Evolutionary conservation across 2,113 vertebrate species (phyloP), one percentile per base, ranked within the genome.

Genomic region (Epinephelus cyanopodus): DNA sequence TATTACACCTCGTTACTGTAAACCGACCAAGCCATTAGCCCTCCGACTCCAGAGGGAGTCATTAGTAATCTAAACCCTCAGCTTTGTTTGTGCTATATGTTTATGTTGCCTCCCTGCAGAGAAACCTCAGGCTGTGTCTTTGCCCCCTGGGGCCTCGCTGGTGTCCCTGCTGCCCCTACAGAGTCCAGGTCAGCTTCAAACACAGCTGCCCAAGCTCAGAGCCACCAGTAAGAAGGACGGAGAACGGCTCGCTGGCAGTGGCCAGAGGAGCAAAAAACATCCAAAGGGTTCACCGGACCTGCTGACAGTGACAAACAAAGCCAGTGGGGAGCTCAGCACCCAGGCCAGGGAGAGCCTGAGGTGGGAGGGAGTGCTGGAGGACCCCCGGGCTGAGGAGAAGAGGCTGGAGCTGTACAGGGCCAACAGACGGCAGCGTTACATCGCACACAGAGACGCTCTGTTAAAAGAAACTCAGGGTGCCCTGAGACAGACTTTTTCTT

Each of bases 341-440:
- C 88, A 90, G 85, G 42, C 88, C 45, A 92, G 92, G 0, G 91
- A 96, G 68, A 97, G 95, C 60, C 95, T 98, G 67, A 92, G 96
- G 3, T 98, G 98, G 98, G 96, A 97, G 0, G 96, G 97, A 37
- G 63, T 90, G 47, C 94, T 97, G 47, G 84, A 96, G 0, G 97
- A 98, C 84, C 96, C 97, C 0, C 66, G 58, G 68, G 97, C 96
- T 1, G 97, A 98, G 80, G 93, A 95, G 50, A 93, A 96, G 70
- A 95, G 97, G 83, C 92, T 97, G 79, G 52, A 81, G 18, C 17
- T 95, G 45, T 98, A 96, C 9, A 96, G 95, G 80, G 63, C 83
- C 61, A 96, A 96, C 86, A 93, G 97, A 17, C 95, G 97, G 79
- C 94, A 95, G 85, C 95, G 96, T 4, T 98, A 97, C 3, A 70